A percentile compares a stretch with the other conserved stretches of the same genome.
These are phyloP conservation scores for Hedya salicella DNA, from an alignment of 2,888 invertebrate species.

Conservation along the genomic window DNA sequence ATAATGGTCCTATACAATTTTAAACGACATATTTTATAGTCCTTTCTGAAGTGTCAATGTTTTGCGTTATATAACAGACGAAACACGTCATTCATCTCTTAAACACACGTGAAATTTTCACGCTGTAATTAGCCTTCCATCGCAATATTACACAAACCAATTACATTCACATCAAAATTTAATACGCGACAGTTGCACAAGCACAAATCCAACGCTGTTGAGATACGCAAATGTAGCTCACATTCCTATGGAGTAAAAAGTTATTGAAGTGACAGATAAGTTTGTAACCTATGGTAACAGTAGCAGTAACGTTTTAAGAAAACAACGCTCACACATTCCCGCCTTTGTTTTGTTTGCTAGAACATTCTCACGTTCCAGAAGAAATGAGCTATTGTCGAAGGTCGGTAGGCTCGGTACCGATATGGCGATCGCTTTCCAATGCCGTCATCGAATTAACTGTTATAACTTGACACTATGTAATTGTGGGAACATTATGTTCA, in stretches of 20 bases:
- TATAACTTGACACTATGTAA: background rate
- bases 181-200: constrained; percentile 57
- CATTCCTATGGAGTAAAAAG: background rate
- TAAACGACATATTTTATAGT: too few relatives aligned
- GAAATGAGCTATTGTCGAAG: constrained; percentile 56
- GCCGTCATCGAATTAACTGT: constrained; percentile 23
- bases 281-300: constrained; percentile 58
- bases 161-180: constrained; percentile 35
- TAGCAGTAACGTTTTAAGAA: constrained; percentile 65
- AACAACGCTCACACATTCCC: constrained; percentile 65
- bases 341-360: constrained; percentile 68
- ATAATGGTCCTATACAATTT: too few relatives aligned
- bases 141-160: constrained; percentile 34
- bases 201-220: background rate
- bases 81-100: background rate
- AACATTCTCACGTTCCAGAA: constrained; percentile 75
- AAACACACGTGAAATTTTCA: constrained; percentile 20
- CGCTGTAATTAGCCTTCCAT: constrained; percentile 26
- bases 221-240: constrained; percentile 1
- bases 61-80: background rate
- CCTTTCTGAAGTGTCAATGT: background rate
- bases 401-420: constrained; percentile 41
- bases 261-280: background rate
- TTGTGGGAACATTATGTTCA: background rate
- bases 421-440: constrained; percentile 37